Evolutionary conservation across 2,113 vertebrate species (phyloP).

Genomic region (Rhabdornis inornatus): DNA sequence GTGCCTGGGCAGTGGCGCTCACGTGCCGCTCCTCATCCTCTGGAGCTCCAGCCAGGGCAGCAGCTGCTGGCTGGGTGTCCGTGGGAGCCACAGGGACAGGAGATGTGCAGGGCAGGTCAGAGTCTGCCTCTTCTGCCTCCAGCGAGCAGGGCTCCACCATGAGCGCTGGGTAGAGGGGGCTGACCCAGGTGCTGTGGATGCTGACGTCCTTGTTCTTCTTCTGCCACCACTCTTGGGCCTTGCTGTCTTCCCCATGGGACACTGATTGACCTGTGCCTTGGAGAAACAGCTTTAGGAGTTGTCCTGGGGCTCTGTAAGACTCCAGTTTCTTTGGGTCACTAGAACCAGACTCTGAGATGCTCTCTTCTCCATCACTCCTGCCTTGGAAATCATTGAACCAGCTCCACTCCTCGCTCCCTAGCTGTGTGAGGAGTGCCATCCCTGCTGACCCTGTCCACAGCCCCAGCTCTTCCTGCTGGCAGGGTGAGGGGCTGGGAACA

Average conservation of each 20-base stretch:
- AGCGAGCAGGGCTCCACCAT: fast-evolving
- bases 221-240: no score
- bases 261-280: not conserved
- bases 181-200: not conserved
- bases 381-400: not conserved
- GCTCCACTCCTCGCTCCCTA: not conserved
- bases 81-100: not conserved
- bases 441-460: not conserved
- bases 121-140: not conserved
- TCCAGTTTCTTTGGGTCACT: not conserved
- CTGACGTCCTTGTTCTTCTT: not conserved
- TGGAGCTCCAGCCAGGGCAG: no score
- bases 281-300: no score
- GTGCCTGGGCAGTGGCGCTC: no score
- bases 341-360: not conserved
- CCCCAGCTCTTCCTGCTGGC: not conserved
- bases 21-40: no score
- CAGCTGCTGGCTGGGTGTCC: not conserved
- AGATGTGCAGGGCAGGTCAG: not conserved
- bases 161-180: not conserved
- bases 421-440: no score
- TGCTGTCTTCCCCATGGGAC: no score
- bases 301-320: no score
- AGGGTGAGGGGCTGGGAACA: not conserved
- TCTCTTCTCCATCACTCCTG: not conserved